Base-by-base conservation (phyloP, 2,113 vertebrate species). In the Lophius piscatorius region DNA sequence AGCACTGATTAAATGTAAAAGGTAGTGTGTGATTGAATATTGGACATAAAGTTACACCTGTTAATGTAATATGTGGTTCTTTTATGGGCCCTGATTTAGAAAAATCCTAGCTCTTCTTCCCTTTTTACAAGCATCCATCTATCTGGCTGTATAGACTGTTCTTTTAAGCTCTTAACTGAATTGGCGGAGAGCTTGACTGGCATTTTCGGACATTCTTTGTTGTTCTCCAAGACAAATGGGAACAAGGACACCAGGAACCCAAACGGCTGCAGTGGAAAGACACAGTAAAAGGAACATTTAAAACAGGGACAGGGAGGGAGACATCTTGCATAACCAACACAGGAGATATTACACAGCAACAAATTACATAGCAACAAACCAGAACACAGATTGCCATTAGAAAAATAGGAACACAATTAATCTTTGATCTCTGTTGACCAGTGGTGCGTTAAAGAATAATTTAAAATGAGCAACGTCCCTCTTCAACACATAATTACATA, bases 221-320 rank as follows among this genome's bases (percentile, higher is more conserved):
- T 29, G 38, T 39, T 47, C 36, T 77, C 52, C 47, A 73, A 76
- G 63, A 63, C 57, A 58, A 42, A 26, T 22, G 3, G 42, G 42
- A 80, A 82, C 76, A 85, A 79, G 63, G 59, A 44, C 52, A 48
- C 67, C 63, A 70, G 69, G 74, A 80, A 83, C 70, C 58, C 63
- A 60, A 57, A 59, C 34, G 13, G 38, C 49, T 31, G 44, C 40
- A 17, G 39, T 45, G 68, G 35, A 70, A 74, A 59, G 44, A 46
- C 45, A 50, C 18, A 38, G 56, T 46, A 21, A 2, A 40, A 45
- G n/a, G 38, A 18, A 45, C 39, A 48, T 20, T 38, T 36, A 42
- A 59, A 39, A 54, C 18, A 22, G 33, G 34, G 28, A 35, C 29
- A 17, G 23, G 33, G 40, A 34, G 26, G 33, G 40, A 34, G 26